These are phyloP conservation scores for Acleris emargana DNA, from an alignment of 2,888 invertebrate species.

Conservation along the genomic window DNA sequence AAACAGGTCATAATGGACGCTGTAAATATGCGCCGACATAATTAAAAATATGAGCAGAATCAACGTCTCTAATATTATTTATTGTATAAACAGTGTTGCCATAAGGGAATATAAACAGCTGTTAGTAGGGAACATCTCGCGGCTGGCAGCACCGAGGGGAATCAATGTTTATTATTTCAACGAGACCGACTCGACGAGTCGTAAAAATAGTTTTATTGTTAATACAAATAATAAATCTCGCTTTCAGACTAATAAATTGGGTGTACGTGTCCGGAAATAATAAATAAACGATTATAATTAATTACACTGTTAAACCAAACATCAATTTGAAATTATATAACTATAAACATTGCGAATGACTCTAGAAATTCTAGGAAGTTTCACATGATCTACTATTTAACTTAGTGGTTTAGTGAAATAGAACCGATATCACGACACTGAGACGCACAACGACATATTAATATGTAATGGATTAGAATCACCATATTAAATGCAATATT, in stretches of 20 bases:
- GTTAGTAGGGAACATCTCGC: conserved; percentile 32
- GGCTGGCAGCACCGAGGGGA: conserved; percentile 42
- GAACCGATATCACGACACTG: conserved; percentile 28
- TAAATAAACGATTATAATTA: conserved; percentile 43
- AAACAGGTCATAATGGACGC: conserved; percentile 36
- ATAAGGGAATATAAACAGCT: conserved; percentile 36
- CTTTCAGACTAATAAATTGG: conserved; percentile 52
- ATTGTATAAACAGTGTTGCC: conserved; percentile 51
- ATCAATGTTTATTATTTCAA: conserved; percentile 56
- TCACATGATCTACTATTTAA: too few species aligned
- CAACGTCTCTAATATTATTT: conserved; percentile 56
- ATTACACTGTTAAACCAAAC: conserved; percentile 38
- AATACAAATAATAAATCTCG: conserved; percentile 56
- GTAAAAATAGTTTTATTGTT: conserved; percentile 58
- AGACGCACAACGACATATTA: conserved; percentile 30
- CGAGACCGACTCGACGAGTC: conserved; percentile 43
- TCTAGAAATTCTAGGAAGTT: background rate
- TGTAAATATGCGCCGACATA: conserved; percentile 37
- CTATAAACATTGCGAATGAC: background rate
- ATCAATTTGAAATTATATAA: conserved; percentile 3
- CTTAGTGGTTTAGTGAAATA: too few species aligned
- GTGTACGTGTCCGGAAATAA: conserved; percentile 45
- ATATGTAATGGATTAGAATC: background rate
- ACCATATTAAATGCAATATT: too few species aligned
- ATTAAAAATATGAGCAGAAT: conserved; percentile 47